A percentile compares a stretch with the other conserved stretches of the same genome.
phyloP scores from a whole-genome alignment of 2,888 invertebrate species.

The Acronicta aceris region DNA sequence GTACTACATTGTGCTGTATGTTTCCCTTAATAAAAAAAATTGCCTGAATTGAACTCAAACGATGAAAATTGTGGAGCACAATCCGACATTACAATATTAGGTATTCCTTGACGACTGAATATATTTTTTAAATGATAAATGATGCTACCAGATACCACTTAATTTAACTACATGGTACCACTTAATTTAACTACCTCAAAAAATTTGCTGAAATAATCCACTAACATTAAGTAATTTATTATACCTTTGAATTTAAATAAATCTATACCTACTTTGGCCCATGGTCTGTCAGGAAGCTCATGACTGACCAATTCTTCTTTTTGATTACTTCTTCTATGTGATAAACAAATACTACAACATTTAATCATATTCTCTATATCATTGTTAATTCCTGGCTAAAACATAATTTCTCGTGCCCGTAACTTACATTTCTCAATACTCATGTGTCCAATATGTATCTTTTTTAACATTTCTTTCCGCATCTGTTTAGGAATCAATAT shows the following conservation, averaged over 20 bases:
- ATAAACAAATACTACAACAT: constrained; percentile 42
- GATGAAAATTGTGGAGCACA: constrained; percentile 34
- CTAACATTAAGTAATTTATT: not conserved
- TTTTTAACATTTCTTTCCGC: constrained; percentile 30
- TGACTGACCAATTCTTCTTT: constrained; percentile 8
- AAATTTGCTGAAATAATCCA: constrained; percentile 9
- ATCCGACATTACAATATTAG: constrained; percentile 35
- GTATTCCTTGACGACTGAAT: constrained; percentile 44
- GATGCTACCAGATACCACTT: constrained; percentile 8
- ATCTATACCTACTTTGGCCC: not conserved
- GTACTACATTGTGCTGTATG: too few relatives aligned
- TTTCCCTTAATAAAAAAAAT: too few relatives aligned
- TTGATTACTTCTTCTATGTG: constrained; percentile 15
- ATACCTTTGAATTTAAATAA: not conserved
- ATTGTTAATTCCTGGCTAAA: constrained; percentile 43
- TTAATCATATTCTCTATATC: constrained; percentile 38
- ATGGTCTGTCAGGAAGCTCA: constrained; percentile 28
- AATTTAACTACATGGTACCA: not conserved
- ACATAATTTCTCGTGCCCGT: constrained; percentile 42
- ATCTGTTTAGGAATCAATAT: constrained; percentile 39
- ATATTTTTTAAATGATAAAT: constrained; percentile 39
- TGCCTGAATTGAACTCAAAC: too few relatives aligned
- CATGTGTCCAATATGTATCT: constrained; percentile 42
- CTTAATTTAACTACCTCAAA: constrained; percentile 3
- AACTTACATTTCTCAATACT: constrained; percentile 44